Conservation (phyloP, 2,113 vertebrate genomes). For the Xenotilapia longispinis region DNA sequence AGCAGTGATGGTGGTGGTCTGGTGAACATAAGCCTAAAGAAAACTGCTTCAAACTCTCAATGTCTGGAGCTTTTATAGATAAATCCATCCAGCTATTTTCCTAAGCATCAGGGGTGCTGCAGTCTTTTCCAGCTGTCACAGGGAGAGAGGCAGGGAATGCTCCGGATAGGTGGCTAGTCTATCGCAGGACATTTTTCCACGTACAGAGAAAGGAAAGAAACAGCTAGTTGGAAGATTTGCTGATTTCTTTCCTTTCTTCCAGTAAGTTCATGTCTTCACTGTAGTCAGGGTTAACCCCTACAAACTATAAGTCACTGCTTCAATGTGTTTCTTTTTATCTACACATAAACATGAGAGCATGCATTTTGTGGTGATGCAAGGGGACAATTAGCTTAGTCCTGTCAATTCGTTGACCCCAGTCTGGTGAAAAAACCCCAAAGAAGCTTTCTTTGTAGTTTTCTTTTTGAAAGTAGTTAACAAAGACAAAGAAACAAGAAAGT, state of each 20-base stretch:
- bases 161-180: background rate
- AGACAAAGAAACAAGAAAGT: background rate
- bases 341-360: background rate
- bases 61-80: background rate
- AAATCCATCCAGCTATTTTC: background rate
- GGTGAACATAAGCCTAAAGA: slow-evolving; percentile 20
- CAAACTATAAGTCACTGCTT: background rate
- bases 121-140: background rate
- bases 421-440: background rate
- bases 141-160: background rate
- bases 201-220: background rate
- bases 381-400: background rate
- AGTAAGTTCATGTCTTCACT: background rate
- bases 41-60: background rate
- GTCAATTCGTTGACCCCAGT: background rate
- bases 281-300: background rate
- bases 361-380: background rate
- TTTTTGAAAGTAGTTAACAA: background rate
- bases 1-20: background rate
- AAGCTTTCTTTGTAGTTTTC: background rate
- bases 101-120: background rate
- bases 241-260: background rate
- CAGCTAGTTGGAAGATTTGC: background rate
- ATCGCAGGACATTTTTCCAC: background rate
- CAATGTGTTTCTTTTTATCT: background rate